These are phyloP conservation scores for Dynastes grantii DNA, from an alignment of 2,888 invertebrate species.

Conservation along the genomic window DNA sequence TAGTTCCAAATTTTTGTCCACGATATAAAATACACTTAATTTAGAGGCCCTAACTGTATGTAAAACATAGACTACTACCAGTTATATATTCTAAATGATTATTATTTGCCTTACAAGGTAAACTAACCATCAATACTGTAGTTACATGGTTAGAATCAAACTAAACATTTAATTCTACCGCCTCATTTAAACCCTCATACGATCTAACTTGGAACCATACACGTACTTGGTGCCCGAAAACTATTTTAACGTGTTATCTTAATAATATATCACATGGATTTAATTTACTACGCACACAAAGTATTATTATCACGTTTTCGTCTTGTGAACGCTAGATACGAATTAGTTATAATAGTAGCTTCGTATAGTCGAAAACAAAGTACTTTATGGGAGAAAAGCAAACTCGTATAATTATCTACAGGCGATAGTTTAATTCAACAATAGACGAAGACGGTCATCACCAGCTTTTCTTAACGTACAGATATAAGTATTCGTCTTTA, in stretches of 20 bases:
- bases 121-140: constrained; percentile 12
- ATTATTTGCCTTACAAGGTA: too few species aligned
- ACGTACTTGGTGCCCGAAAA: constrained; percentile 27
- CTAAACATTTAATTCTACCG: constrained; percentile 19
- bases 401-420: constrained; percentile 37
- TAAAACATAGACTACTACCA: too few species aligned
- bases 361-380: constrained; percentile 41
- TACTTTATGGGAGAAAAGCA: constrained; percentile 42
- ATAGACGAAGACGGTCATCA: constrained; percentile 29
- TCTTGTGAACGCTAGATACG: constrained; percentile 43
- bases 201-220: constrained; percentile 1
- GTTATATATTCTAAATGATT: too few species aligned
- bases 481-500: not conserved
- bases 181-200: not conserved
- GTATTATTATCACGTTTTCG: constrained; percentile 45
- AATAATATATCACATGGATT: constrained; percentile 43
- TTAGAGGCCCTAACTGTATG: too few species aligned
- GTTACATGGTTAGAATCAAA: not conserved
- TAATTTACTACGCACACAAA: constrained; percentile 35
- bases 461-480: not conserved
- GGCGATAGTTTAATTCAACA: constrained; percentile 40
- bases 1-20: too few species aligned
- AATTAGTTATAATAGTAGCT: constrained; percentile 47
- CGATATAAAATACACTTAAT: too few species aligned
- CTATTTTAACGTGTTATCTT: constrained; percentile 43